These are phyloP conservation scores for Drosophila melanica DNA, from an alignment of 1,140 invertebrate species.

Conservation along the genomic window DNA sequence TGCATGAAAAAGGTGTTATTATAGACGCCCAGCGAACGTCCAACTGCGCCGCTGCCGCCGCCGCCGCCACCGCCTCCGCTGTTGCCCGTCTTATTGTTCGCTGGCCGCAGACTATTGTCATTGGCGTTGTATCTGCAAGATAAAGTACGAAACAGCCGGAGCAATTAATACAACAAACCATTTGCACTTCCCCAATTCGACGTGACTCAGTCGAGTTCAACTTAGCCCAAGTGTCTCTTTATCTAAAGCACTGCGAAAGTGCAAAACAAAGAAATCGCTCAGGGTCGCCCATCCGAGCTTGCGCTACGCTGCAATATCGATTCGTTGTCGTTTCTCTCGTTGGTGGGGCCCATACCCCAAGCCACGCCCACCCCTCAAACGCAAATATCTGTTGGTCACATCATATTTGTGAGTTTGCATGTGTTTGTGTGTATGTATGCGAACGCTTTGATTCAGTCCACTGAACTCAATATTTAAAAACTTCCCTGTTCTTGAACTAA, in stretches of 20 bases:
- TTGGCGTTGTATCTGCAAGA: constrained; percentile 69
- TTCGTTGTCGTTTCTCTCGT: constrained; percentile 25
- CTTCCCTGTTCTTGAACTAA: constrained; percentile 38
- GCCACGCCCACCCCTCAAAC: constrained; percentile 37
- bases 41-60: constrained; percentile 69
- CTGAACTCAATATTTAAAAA: constrained; percentile 45
- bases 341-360: background rate
- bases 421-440: background rate
- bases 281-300: constrained; percentile 47
- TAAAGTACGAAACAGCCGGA: constrained; percentile 6
- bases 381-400: constrained; percentile 31
- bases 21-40: constrained; percentile 89
- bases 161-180: constrained; percentile 26
- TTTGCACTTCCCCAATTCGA: background rate
- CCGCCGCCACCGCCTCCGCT: constrained; percentile 62
- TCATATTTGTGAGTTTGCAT: constrained; percentile 5
- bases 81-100: constrained; percentile 57
- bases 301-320: constrained; percentile 49
- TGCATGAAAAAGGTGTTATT: constrained; percentile 95
- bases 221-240: background rate
- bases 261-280: constrained; percentile 41
- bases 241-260: constrained; percentile 7
- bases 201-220: background rate
- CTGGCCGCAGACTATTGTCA: constrained; percentile 66
- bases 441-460: constrained; percentile 46